Percentiles rank a stretch among this genome's conserved stretches.
phyloP scores from a whole-genome alignment of 1,140 invertebrate species.

The Drosophila ambigua region DNA sequence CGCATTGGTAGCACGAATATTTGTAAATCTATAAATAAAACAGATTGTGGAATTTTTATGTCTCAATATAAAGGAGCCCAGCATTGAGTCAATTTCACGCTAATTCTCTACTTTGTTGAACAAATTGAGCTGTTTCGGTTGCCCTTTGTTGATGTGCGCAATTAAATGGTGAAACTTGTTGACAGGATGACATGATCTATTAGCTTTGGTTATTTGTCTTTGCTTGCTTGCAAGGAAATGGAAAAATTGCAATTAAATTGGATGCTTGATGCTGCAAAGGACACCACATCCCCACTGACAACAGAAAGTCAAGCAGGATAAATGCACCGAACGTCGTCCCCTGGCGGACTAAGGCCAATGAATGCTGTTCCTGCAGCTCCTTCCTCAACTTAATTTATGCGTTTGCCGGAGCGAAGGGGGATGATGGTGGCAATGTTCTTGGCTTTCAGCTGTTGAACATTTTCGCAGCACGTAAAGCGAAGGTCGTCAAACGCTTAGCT shows the following conservation, averaged over 20 bases:
- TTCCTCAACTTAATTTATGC: constrained; percentile 70
- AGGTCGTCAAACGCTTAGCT: constrained; percentile 61
- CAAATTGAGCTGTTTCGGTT: constrained; percentile 30
- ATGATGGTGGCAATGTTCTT: constrained; percentile 1
- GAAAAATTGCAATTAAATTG: constrained; percentile 77
- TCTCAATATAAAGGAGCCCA: not conserved
- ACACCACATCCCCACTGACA: constrained; percentile 33
- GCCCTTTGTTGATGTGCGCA: constrained; percentile 45
- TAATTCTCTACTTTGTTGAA: not conserved
- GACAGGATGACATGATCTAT: constrained; percentile 79
- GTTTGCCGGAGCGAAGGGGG: not conserved
- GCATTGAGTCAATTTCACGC: not conserved
- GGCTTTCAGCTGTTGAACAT: constrained; percentile 43
- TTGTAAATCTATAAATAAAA: too few relatives aligned
- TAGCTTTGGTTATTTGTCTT: constrained; percentile 78
- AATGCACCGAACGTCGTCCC: constrained; percentile 39
- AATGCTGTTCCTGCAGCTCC: constrained; percentile 31
- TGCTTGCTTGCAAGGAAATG: constrained; percentile 27
- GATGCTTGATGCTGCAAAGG: constrained; percentile 25
- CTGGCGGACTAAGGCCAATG: constrained; percentile 45
- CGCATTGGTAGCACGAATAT: too few relatives aligned
- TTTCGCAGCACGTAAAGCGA: constrained; percentile 70
- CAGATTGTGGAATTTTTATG: too few relatives aligned
- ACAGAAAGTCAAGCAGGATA: constrained; percentile 62
- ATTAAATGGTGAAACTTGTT: constrained; percentile 73